Conservation (phyloP, 2,797 vertebrate species). For the Varecia variegata region DNA sequence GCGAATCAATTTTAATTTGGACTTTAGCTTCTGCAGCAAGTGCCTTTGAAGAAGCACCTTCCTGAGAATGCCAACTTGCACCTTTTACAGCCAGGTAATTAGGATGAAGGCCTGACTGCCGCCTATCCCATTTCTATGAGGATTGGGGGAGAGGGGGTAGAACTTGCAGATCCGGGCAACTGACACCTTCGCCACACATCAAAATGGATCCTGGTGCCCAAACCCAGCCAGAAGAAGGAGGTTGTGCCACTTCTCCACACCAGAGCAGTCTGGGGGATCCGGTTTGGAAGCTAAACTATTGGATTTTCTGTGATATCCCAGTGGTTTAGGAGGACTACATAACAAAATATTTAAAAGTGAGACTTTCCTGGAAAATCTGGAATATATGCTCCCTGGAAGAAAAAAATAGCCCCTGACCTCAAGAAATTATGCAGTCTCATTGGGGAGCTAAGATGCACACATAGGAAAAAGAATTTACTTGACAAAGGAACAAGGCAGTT, state of each 20-base stretch:
- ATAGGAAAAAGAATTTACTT: neutral
- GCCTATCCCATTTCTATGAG: neutral
- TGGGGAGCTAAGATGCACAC: neutral
- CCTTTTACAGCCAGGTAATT: constrained; percentile 62
- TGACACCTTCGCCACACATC: neutral
- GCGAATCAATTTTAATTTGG: constrained; percentile 71
- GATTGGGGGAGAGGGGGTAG: neutral
- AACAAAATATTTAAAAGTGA: constrained; percentile 11
- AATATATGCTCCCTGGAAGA: neutral
- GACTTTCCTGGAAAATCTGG: neutral
- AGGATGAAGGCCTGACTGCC: constrained; percentile 5
- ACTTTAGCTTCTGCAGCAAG: constrained; percentile 59
- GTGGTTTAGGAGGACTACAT: neutral
- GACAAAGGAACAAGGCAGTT: neutral
- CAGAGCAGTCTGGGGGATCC: neutral
- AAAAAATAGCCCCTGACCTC: neutral
- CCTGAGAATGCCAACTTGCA: constrained; percentile 56
- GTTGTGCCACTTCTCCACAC: neutral
- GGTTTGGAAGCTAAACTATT: neutral
- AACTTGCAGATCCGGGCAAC: neutral
- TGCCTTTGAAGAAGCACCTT: constrained; percentile 70
- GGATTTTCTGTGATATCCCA: neutral
- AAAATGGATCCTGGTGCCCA: neutral
- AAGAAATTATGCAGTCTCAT: neutral
- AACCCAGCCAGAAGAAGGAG: neutral